Evolutionary conservation across 2,888 invertebrate genomes (phyloP).

Genomic region (Lysandra coridon): DNA sequence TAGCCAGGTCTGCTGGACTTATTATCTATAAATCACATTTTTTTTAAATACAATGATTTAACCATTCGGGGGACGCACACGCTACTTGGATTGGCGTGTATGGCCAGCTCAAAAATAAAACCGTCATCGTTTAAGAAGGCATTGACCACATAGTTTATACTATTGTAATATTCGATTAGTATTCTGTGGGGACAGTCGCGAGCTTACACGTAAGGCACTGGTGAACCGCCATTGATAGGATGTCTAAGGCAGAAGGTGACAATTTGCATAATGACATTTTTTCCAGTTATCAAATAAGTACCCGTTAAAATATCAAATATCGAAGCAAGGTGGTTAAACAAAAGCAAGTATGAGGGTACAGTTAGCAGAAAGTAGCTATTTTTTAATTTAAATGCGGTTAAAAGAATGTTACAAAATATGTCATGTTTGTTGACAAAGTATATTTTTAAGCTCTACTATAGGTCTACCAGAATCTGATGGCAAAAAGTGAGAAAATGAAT

Average conservation of each 20-base stretch:
- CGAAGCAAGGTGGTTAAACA: not conserved
- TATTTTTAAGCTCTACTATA: no score
- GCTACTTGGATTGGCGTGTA: not conserved
- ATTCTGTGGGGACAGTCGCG: not conserved
- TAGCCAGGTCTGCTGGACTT: no score
- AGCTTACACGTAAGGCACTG: conserved; percentile 20
- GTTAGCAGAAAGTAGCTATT: no score
- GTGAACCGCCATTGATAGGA: conserved; percentile 9
- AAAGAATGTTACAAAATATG: no score
- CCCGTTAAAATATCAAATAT: not conserved
- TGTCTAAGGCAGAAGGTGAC: not conserved
- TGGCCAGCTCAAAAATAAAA: not conserved
- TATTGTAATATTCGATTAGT: conserved; percentile 14
- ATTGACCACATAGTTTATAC: conserved; percentile 12
- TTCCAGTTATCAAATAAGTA: not conserved
- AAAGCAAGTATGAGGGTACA: no score
- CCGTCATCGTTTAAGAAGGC: conserved; percentile 6
- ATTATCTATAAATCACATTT: no score
- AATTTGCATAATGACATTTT: not conserved
- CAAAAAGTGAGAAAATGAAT: no score
- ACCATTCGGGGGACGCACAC: not conserved
- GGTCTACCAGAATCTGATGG: no score
- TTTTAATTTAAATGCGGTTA: no score
- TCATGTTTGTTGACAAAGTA: no score
- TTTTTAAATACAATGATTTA: no score